Conservation (phyloP, 2,888 invertebrate genomes). For the Octonoba sinensis region DNA sequence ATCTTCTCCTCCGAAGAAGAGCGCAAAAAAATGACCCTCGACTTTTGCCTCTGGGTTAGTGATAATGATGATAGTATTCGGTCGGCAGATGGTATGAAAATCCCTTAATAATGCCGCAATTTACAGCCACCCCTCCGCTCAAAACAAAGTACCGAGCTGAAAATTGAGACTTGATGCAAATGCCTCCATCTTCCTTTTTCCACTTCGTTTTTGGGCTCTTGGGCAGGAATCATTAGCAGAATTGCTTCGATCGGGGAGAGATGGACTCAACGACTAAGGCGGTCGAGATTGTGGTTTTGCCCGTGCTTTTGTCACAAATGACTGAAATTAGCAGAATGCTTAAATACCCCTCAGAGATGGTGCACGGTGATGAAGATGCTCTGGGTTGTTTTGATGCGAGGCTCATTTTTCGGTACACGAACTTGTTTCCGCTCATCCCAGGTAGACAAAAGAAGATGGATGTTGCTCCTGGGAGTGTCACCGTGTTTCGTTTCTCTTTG, state of each 20-base stretch:
- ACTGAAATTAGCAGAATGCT: constrained; percentile 25
- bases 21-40: background rate
- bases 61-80: constrained; percentile 49
- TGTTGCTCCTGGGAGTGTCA: no score
- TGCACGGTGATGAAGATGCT: background rate
- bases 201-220: background rate
- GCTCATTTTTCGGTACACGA: no score
- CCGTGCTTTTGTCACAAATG: constrained; percentile 4
- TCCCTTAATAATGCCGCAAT: constrained; percentile 55
- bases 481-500: no score
- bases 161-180: constrained; percentile 53
- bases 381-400: background rate
- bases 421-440: no score
- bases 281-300: background rate
- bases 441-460: no score
- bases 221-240: no score
- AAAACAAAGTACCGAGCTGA: constrained; percentile 9
- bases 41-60: constrained; percentile 16
- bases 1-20: background rate
- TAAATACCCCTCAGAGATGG: constrained; percentile 7
- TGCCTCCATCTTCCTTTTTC: constrained; percentile 13
- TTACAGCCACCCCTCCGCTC: constrained; percentile 37
- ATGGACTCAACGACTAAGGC: constrained; percentile 12
- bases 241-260: no score
- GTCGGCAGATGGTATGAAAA: constrained; percentile 55